Base-by-base conservation (phyloP, 2,797 vertebrate species). In the Pelochelys cantorii region DNA sequence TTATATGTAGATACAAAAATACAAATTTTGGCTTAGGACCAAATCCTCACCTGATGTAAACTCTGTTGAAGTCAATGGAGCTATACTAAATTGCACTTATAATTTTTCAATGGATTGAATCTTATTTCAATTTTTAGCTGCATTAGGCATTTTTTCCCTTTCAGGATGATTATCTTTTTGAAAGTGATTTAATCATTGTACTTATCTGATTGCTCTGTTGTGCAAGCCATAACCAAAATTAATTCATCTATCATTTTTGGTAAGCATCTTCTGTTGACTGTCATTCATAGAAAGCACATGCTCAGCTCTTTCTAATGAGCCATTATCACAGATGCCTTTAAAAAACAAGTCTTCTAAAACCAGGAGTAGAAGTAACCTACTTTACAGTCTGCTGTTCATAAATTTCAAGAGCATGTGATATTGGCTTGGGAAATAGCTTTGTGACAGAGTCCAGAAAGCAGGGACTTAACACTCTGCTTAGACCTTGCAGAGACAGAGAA, bases 261-360 rank as follows among this genome's bases (percentile, higher is more conserved):
- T 20, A 37, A 81, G 25, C 4, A 5, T 82, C 90, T 96, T 37
- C 17, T 77, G 0, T 23, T 88, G 34, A 25, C 94, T 78, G 37
- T 86, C 29, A 71, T 90, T 88, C 65, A 25, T 88, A 52, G 89
- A 92, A 55, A 86, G 74, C 34, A 55, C 86, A 82, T 83, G 29
- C 8, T 80, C 34, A 88, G 48, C 31, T 15, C 12, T 86, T 87
- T 84, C 48, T 88, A 27, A 57, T 84, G 68, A 75, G 78, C 81
- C 88, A 15, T 81, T 86, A 86, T 85, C 60, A 15, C 29, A 83
- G 53, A 88, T 77, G 17, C 42, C 83, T 11, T 74, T 87, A 10
- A 34, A 65, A 68, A 68, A 8, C 17, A 20, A 11, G 1, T 23
- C 83, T 83, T 85, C 80, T 74, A 54, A 84, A 89, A 29, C 10